Conservation (phyloP, 1,140 invertebrate genomes). For the Drosophila varians region DNA sequence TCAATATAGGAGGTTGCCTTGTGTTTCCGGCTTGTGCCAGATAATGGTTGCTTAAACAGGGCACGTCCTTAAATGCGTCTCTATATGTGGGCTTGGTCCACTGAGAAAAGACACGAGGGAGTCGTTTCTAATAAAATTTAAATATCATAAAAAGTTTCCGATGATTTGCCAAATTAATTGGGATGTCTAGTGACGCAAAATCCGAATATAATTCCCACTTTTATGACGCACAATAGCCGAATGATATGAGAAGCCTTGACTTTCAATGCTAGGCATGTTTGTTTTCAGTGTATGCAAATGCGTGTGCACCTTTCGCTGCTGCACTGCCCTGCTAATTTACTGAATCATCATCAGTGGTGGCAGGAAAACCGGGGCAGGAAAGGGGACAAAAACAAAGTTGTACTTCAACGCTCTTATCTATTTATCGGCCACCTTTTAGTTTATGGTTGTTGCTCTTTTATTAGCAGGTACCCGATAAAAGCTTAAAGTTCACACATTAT, state of each 20-base stretch:
- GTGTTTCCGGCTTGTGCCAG: conserved; percentile 72
- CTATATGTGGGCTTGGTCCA: conserved; percentile 20
- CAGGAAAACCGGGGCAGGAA: not conserved
- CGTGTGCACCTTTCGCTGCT: conserved; percentile 52
- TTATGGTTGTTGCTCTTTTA: conserved; percentile 53
- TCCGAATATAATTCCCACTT: conserved; percentile 4
- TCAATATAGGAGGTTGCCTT: conserved; percentile 66
- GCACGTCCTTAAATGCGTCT: conserved; percentile 33
- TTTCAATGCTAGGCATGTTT: no score
- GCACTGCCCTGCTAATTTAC: conserved; percentile 65
- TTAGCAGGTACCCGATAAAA: conserved; percentile 78
- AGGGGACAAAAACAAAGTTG: conserved; percentile 31
- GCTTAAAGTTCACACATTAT: conserved; percentile 75
- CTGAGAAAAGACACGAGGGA: not conserved
- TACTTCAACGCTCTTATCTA: conserved; percentile 55
- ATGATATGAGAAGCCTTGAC: no score
- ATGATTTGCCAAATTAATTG: conserved; percentile 16
- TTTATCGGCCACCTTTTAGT: conserved; percentile 9
- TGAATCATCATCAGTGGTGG: conserved; percentile 8
- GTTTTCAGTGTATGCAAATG: conserved; percentile 38
- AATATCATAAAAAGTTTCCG: not conserved
- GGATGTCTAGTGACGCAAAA: conserved; percentile 28
- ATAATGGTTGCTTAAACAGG: conserved; percentile 77
- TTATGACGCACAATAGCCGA: conserved; percentile 27
- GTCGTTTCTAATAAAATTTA: not conserved